Evolutionary conservation across 2,888 invertebrate genomes (phyloP).

Genomic region (Luperina nickerlii): DNA sequence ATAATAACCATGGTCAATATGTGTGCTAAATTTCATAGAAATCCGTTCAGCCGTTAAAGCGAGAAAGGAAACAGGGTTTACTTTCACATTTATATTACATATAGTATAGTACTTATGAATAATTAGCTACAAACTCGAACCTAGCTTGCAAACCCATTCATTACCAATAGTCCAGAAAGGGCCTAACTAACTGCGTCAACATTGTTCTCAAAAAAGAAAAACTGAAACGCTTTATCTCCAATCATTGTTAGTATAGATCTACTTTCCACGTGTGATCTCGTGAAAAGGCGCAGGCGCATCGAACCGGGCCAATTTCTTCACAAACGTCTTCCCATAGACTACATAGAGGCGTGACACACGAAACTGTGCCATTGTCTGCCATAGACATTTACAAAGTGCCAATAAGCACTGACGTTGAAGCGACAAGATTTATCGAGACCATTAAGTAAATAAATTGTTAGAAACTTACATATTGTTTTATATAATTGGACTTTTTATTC

Average conservation of each 20-base stretch:
- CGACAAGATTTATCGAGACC: conserved; percentile 35
- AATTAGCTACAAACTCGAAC: neutral
- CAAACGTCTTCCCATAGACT: conserved; percentile 73
- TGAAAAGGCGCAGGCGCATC: conserved; percentile 64
- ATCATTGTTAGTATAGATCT: conserved; percentile 60
- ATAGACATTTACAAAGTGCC: conserved; percentile 44
- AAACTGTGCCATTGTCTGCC: conserved; percentile 59
- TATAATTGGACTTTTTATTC: conserved; percentile 1
- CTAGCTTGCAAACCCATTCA: neutral
- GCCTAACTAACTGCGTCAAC: conserved; percentile 4
- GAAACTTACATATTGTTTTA: conserved; percentile 10
- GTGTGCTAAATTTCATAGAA: too few relatives aligned
- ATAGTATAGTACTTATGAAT: neutral
- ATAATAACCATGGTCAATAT: too few relatives aligned
- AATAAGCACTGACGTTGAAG: conserved; percentile 23
- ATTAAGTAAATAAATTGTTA: conserved; percentile 21
- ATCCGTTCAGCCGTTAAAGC: neutral
- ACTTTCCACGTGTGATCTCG: conserved; percentile 66
- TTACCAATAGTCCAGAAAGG: conserved; percentile 3
- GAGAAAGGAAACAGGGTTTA: neutral
- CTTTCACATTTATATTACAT: too few relatives aligned
- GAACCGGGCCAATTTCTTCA: conserved; percentile 75
- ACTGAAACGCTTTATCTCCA: conserved; percentile 30
- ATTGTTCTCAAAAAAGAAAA: conserved; percentile 42
- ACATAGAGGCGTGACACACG: conserved; percentile 57